Percentiles rank a stretch among this genome's conserved stretches.
These are phyloP conservation scores for Drosophila suzukii DNA, from an alignment of 1,140 invertebrate species.

Conservation along the genomic window DNA sequence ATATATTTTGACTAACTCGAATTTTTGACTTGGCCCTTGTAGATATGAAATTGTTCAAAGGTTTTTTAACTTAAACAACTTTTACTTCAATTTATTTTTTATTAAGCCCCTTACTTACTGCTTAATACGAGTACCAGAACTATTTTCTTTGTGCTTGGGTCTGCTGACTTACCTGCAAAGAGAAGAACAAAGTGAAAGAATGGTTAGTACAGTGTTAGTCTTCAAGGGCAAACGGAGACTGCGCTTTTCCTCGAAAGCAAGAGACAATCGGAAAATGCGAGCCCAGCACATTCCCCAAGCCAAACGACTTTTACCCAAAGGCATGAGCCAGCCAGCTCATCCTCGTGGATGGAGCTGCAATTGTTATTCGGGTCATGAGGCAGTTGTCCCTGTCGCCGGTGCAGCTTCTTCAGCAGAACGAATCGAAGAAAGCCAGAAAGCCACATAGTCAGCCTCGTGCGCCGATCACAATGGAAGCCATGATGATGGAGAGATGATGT, in stretches of 20 bases:
- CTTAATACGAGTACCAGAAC: not conserved
- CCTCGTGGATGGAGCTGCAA: conserved; percentile 8
- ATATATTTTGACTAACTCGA: too few species aligned
- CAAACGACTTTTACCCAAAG: conserved; percentile 24
- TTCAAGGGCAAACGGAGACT: conserved; percentile 17
- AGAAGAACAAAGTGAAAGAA: not conserved
- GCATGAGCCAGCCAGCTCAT: not conserved
- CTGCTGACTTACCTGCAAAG: conserved; percentile 23
- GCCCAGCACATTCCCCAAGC: conserved; percentile 8
- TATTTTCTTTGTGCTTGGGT: not conserved
- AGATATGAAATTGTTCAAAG: too few species aligned
- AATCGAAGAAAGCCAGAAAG: conserved; percentile 41
- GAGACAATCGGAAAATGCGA: conserved; percentile 34
- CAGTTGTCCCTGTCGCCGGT: conserved; percentile 27
- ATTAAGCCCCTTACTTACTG: not conserved
- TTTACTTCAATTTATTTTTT: too few species aligned
- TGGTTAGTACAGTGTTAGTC: conserved; percentile 9
- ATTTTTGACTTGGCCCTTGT: too few species aligned
- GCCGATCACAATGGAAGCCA: conserved; percentile 28
- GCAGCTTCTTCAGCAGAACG: conserved; percentile 47
- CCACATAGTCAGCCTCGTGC: conserved; percentile 23
- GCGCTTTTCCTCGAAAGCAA: conserved; percentile 3
- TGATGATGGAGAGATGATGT: conserved; percentile 21
- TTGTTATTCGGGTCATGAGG: conserved; percentile 66
- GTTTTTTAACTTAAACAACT: too few species aligned